Evolutionary conservation across 2,888 invertebrate species (phyloP).

Genomic region (Nipponacmea schrenckii): DNA sequence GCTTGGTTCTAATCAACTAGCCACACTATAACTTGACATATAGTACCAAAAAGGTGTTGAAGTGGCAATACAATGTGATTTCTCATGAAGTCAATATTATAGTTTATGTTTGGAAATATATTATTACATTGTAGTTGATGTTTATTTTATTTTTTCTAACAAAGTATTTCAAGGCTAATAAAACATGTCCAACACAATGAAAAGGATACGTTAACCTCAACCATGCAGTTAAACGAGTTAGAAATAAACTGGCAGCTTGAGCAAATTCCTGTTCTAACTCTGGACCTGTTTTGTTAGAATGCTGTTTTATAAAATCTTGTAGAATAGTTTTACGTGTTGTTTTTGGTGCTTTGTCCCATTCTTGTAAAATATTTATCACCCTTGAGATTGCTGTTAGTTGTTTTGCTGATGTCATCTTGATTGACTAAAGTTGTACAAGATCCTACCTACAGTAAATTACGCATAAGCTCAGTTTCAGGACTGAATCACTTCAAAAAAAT

Average conservation of each 20-base stretch:
- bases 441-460: neutral
- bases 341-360: slow-evolving; percentile 67
- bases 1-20: neutral
- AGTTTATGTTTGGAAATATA: too few relatives aligned
- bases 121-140: too few relatives aligned
- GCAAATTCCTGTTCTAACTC: slow-evolving; percentile 68
- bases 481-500: neutral
- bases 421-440: neutral
- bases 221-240: slow-evolving; percentile 66
- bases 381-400: slow-evolving; percentile 64
- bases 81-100: too few relatives aligned
- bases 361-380: slow-evolving; percentile 62
- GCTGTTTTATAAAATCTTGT: slow-evolving; percentile 64
- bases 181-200: neutral
- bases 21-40: neutral
- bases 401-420: slow-evolving; percentile 62
- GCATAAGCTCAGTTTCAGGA: neutral
- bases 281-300: slow-evolving; percentile 67
- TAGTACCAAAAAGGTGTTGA: too few relatives aligned
- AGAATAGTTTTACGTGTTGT: slow-evolving; percentile 61
- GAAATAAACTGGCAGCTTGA: slow-evolving; percentile 67
- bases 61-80: too few relatives aligned
- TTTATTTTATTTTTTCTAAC: too few relatives aligned
- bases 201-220: slow-evolving; percentile 66
- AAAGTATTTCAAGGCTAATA: neutral